Evolutionary conservation across 2,113 vertebrate genomes (phyloP), one percentile per base, ranked within the genome.

Genomic region (Chloebia gouldiae): DNA sequence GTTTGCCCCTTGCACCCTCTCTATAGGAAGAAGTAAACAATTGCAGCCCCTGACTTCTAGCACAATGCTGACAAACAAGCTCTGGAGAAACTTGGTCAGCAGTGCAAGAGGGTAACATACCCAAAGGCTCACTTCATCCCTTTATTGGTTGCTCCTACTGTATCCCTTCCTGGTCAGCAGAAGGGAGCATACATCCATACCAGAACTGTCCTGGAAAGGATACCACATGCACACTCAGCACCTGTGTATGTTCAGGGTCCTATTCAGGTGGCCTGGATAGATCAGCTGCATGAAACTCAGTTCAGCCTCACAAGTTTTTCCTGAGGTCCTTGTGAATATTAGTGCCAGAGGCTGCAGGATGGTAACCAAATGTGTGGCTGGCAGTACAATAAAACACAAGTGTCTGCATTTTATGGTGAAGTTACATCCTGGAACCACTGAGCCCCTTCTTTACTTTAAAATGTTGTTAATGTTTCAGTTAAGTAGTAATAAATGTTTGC

Each of bases 121-220:
- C 13, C 57, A 47, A 27, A 85, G 35, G 45, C 40, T 88, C 35
- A 13, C 35, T 68, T 37, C 57, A 37, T 35, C 10, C 21, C 21
- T 73, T 70, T 49, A 8, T 42, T 81, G 28, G 7, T 28, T 71
- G 10, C 87, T 87, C 91, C 45, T 24, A 10, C 20, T 72, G 1
- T 3, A 12, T 40, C 11, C 5, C n/a, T 42, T 44, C 17, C 56
- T 9, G 11, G 20, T 54, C 49, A 76, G 37, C 28, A 80, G 71
- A 72, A 69, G 33, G 39, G 44, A 78, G 50, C 1, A 1, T 4
- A 22, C 0, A 0, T 54, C 37, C 9, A 33, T 14, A 7, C 3
- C 33, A 39, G 44, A 56, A 12, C 2, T 60, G 22, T 56, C 51
- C 25, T 22, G 28, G 28, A 47, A 70, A 56, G 51, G 47, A 70